phyloP scores from a whole-genome alignment of 2,113 vertebrate species.

The Zeus faber region DNA sequence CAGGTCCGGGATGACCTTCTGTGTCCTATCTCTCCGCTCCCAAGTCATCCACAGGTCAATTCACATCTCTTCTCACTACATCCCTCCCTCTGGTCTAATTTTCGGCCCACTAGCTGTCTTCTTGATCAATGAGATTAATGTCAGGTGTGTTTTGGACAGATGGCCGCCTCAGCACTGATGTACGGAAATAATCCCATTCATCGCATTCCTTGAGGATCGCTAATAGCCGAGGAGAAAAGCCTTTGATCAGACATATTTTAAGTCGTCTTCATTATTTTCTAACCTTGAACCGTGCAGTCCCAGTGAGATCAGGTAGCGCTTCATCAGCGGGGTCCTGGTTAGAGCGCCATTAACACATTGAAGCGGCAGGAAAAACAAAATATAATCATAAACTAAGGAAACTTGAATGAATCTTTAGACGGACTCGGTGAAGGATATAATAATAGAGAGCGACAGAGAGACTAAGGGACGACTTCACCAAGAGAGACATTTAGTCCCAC shows the following conservation, averaged over 20 bases:
- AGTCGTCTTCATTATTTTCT: too few relatives aligned
- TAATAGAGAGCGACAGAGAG: too few relatives aligned
- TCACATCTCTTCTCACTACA: slow-evolving; percentile 29
- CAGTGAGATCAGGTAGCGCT: too few relatives aligned
- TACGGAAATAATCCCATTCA: slow-evolving; percentile 21
- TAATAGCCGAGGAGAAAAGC: slow-evolving; percentile 18
- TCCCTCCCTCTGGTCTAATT: slow-evolving; percentile 33
- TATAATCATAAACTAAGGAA: too few relatives aligned
- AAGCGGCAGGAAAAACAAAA: too few relatives aligned
- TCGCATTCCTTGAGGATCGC: slow-evolving; percentile 25
- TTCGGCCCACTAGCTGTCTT: slow-evolving; percentile 7
- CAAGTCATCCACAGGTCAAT: slow-evolving; percentile 10
- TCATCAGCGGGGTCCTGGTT: too few relatives aligned
- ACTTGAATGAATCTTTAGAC: too few relatives aligned
- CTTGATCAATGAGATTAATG: slow-evolving; percentile 50
- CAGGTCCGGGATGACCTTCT: slow-evolving; percentile 47
- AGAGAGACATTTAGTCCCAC: slow-evolving; percentile 46
- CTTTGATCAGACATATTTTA: too few relatives aligned
- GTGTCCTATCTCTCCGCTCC: slow-evolving; percentile 27
- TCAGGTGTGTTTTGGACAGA: slow-evolving; percentile 34
- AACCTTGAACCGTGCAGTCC: too few relatives aligned
- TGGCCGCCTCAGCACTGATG: slow-evolving; percentile 18
- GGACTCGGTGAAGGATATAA: too few relatives aligned
- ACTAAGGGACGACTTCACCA: too few relatives aligned
- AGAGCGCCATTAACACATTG: too few relatives aligned